Percentiles rank a stretch among this genome's conserved stretches.
Evolutionary conservation across 2,113 vertebrate genomes (phyloP).

Genomic region (Fulmarus glacialis): DNA sequence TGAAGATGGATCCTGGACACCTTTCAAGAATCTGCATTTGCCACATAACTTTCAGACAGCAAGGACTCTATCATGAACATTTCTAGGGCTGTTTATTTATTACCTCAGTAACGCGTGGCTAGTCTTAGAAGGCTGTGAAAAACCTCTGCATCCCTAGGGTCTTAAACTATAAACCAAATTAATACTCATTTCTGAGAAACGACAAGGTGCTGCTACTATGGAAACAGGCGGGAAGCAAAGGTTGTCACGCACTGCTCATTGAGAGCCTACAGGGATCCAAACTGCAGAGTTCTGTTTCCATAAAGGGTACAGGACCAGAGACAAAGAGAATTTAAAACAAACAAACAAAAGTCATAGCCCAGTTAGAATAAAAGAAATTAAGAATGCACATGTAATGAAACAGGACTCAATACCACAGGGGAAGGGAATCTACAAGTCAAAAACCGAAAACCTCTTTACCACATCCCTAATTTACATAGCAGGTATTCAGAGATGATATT

Average conservation of each 20-base stretch:
- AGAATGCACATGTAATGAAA: not conserved
- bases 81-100: not conserved
- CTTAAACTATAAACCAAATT: constrained; percentile 11
- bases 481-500: not conserved
- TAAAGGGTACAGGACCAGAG: not conserved
- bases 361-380: not conserved
- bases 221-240: not conserved
- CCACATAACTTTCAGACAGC: not conserved
- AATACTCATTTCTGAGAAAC: not conserved
- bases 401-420: not conserved
- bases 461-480: not conserved
- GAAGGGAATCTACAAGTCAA: not conserved
- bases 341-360: not conserved
- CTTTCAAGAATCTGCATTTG: not conserved
- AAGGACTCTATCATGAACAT: not conserved
- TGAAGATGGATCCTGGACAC: not conserved
- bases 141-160: not conserved
- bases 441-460: not conserved
- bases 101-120: not conserved
- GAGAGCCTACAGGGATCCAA: not conserved
- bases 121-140: not conserved
- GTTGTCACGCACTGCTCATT: not conserved
- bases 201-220: not conserved
- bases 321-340: not conserved
- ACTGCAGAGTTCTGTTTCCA: not conserved